Percentiles rank a stretch among this genome's conserved stretches.
phyloP scores from a whole-genome alignment of 2,113 vertebrate species.

The Galeopterus variegatus region DNA sequence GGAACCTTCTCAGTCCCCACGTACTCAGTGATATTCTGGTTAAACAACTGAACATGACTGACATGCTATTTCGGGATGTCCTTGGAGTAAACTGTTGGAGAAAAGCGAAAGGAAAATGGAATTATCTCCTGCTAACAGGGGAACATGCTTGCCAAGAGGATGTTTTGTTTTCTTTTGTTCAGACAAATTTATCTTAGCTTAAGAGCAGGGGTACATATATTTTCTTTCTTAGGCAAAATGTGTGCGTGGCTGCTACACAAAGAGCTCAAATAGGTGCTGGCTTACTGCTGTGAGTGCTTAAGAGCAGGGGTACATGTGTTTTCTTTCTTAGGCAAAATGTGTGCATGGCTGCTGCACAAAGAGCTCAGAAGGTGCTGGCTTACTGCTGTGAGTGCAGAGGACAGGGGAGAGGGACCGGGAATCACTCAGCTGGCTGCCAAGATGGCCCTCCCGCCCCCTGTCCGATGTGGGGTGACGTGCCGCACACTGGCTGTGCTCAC shows the following conservation, averaged over 20 bases:
- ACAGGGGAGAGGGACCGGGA: not conserved
- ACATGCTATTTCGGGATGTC: not conserved
- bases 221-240: not conserved
- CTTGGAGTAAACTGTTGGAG: not conserved
- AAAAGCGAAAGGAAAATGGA: not conserved
- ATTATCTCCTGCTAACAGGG: not conserved
- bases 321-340: not conserved
- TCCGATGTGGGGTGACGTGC: not conserved
- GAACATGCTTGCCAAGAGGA: not conserved
- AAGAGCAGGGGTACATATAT: not conserved
- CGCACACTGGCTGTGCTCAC: not conserved
- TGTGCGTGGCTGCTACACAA: not conserved
- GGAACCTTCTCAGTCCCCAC: not conserved
- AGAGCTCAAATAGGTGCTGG: not conserved
- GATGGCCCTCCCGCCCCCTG: not conserved
- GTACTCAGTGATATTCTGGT: not conserved
- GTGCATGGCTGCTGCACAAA: not conserved
- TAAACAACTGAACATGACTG: not conserved
- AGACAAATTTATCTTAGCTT: not conserved
- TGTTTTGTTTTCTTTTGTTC: constrained; percentile 20
- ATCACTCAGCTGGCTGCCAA: not conserved
- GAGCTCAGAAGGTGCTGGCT: not conserved
- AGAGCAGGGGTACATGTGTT: not conserved
- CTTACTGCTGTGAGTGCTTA: not conserved
- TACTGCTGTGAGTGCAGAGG: not conserved